These are phyloP conservation scores for Percopsis omiscomaycus DNA, from an alignment of 2,797 vertebrate genomes.

Conservation along the genomic window DNA sequence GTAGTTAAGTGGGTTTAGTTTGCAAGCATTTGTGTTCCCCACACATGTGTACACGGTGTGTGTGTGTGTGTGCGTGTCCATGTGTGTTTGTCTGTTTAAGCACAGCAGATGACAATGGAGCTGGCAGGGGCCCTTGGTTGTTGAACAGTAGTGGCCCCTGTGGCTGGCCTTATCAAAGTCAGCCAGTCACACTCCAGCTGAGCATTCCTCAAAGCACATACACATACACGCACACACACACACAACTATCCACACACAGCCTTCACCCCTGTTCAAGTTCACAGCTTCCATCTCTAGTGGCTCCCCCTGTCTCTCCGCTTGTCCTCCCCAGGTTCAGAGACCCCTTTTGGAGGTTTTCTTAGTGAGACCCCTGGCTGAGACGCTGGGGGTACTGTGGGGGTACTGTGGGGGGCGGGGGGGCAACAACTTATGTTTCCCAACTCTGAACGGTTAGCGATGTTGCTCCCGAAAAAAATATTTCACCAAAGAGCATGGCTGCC, in stretches of 20 bases:
- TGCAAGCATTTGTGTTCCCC: constrained; percentile 48
- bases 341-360: constrained; percentile 34
- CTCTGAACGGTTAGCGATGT: constrained; percentile 5
- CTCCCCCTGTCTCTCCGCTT: constrained; percentile 15
- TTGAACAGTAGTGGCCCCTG: constrained; percentile 64
- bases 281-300: constrained; percentile 43
- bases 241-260: constrained; percentile 9
- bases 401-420: constrained; percentile 1
- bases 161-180: constrained; percentile 74
- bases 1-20: constrained; percentile 52
- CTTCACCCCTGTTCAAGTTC: constrained; percentile 50
- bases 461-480: not conserved
- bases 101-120: constrained; percentile 56
- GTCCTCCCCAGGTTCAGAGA: constrained; percentile 14
- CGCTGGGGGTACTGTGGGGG: not conserved
- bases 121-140: constrained; percentile 58
- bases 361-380: constrained; percentile 21
- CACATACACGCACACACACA: constrained; percentile 32
- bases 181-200: constrained; percentile 67
- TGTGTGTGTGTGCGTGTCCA: not conserved
- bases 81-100: constrained; percentile 32
- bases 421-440: constrained; percentile 7
- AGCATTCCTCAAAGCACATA: constrained; percentile 19
- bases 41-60: constrained; percentile 9
- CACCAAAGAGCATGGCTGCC: not conserved